Conservation (phyloP, 2,888 invertebrate genomes). For the Drosophila mercatorum region DNA sequence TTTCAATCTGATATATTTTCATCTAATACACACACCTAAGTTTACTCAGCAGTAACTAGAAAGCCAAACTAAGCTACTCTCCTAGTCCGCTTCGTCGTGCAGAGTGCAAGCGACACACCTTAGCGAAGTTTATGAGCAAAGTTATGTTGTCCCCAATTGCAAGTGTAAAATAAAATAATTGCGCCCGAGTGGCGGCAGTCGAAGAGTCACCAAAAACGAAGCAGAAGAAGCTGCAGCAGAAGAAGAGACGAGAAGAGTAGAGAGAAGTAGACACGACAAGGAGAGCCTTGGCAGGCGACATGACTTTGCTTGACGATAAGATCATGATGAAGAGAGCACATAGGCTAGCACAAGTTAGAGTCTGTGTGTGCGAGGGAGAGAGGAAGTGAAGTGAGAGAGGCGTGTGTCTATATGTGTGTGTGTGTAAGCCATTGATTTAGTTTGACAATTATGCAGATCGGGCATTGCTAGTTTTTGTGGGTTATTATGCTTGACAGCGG, state of each 20-base stretch:
- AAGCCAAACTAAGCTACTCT: constrained; percentile 1
- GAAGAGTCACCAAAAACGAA: constrained; percentile 33
- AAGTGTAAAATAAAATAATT: constrained; percentile 77
- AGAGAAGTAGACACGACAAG: constrained; percentile 17
- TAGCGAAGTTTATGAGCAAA: constrained; percentile 47
- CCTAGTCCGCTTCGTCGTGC: neutral
- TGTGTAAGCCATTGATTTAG: constrained; percentile 73
- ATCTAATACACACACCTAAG: neutral
- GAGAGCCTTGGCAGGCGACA: constrained; percentile 74
- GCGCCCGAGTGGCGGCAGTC: constrained; percentile 67
- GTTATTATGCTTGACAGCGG: constrained; percentile 60
- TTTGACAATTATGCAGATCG: constrained; percentile 75
- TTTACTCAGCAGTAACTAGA: neutral
- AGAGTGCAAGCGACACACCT: constrained; percentile 42
- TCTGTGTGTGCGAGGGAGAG: constrained; percentile 14
- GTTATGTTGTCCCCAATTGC: constrained; percentile 61
- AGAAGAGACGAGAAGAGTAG: neutral
- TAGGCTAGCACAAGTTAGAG: constrained; percentile 45
- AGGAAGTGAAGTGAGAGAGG: constrained; percentile 4
- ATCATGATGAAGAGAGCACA: constrained; percentile 76
- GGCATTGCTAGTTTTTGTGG: constrained; percentile 31
- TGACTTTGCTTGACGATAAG: constrained; percentile 77
- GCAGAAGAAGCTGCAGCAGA: constrained; percentile 4
- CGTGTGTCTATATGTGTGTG: constrained; percentile 38
- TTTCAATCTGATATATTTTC: neutral